Base-by-base conservation (phyloP, 2,888 invertebrate genomes). In the Microctonus aethiopoides region DNA sequence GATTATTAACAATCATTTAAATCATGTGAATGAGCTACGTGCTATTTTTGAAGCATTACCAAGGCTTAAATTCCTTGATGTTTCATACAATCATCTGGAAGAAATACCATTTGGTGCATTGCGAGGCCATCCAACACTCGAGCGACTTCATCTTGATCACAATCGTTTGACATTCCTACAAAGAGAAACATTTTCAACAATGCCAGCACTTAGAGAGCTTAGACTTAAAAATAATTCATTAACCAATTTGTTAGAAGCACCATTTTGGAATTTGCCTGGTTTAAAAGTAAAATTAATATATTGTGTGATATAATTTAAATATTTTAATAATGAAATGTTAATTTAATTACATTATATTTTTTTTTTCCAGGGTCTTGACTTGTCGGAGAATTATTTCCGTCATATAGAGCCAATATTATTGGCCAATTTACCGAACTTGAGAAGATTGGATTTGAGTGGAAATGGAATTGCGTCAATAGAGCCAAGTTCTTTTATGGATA, bases 201-300 rank as follows among this genome's bases (percentile, higher is more conserved):
- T 96, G 92, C 94, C 94, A 0, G 93, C 95, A 0, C 86, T 97
- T 41, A 89, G 95, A 76, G 95, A 95, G 81, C 88, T 97, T 39
- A 91, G 95, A 77, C 87, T 97, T 71, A 91, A 91, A 75, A 95
- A 96, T 80, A 97, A 97, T 83, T 95, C 95, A 1, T 86, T 97
- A 32, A 90, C 91, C 0, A 93, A 94, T 81, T 88, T 91, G 63
- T 87, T 92, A 57, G 92, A 92, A 73, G 90, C 91, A 61, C 95
- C 95, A 0, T 92, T 93, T 80, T 95, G 95, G 95, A 93, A 95
- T 87, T 87, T 95, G 56, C 95, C 95, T 0, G 92, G 92, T 7
- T 87, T 95, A 3, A 95, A 95, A 88, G 88, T 87, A 73, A 74
- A 36, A 51, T 24, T 9, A 39, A 41, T 54, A 41, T 54, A n/a